phyloP scores from a whole-genome alignment of 2,888 invertebrate genomes.

The Coenonympha arcania region DNA sequence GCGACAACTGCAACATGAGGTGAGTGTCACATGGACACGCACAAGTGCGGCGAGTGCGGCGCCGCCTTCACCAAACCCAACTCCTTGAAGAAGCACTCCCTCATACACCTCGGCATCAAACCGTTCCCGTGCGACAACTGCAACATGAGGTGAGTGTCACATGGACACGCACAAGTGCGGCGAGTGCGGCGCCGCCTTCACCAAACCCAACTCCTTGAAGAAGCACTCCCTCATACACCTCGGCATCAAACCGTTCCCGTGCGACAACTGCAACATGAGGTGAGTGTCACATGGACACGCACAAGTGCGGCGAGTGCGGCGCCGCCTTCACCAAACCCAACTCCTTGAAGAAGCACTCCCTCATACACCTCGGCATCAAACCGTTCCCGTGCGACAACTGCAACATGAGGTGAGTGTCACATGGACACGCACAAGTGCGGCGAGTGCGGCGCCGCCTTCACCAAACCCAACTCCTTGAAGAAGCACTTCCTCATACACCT shows the following conservation, averaged over 20 bases:
- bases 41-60: slow-evolving; percentile 77
- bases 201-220: slow-evolving; percentile 72
- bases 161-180: slow-evolving; percentile 65
- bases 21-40: slow-evolving; percentile 74
- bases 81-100: slow-evolving; percentile 76
- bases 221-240: slow-evolving; percentile 78
- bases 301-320: too few species aligned
- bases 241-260: slow-evolving; percentile 72
- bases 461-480: too few species aligned
- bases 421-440: too few species aligned
- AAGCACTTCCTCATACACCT: too few species aligned
- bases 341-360: too few species aligned
- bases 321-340: too few species aligned
- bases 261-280: slow-evolving; percentile 66
- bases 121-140: slow-evolving; percentile 71
- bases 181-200: slow-evolving; percentile 75
- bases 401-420: too few species aligned
- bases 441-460: too few species aligned
- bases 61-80: slow-evolving; percentile 73
- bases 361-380: too few species aligned
- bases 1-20: too few species aligned
- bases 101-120: slow-evolving; percentile 77
- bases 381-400: too few species aligned
- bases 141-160: slow-evolving; percentile 48
- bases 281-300: too few species aligned